Conservation (phyloP, 2,113 vertebrate species). For the Microcebus ravelobensis region DNA sequence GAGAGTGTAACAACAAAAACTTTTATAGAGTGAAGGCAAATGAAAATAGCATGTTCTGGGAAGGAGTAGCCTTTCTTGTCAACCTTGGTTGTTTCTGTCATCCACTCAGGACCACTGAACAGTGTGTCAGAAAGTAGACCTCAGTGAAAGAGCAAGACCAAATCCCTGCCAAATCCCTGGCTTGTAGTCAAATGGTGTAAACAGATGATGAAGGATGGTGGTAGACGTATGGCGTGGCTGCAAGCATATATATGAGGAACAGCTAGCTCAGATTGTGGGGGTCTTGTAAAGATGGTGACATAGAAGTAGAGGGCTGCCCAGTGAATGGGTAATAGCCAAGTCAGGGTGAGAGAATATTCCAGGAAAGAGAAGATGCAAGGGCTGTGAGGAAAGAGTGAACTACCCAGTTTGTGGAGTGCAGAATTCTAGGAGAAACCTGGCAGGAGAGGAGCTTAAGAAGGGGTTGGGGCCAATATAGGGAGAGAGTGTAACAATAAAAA, state of each 20-base stretch:
- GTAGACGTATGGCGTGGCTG: background rate
- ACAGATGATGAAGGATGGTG: background rate
- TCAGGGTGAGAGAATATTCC: background rate
- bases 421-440: background rate
- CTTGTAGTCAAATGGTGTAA: background rate
- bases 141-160: background rate
- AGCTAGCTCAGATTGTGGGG: accelerated
- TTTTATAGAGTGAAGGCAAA: background rate
- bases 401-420: background rate
- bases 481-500: no score
- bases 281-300: background rate
- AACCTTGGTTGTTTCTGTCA: background rate
- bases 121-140: background rate
- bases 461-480: background rate
- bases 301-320: background rate
- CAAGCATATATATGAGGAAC: accelerated
- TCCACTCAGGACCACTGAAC: background rate
- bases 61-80: background rate
- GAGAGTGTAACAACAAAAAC: no score
- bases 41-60: background rate
- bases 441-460: background rate
- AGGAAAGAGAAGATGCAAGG: background rate
- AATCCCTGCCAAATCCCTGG: background rate
- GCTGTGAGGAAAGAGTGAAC: background rate
- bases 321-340: background rate